Base-by-base conservation (phyloP, 2,888 invertebrate species). In the Drosophila recens region DNA sequence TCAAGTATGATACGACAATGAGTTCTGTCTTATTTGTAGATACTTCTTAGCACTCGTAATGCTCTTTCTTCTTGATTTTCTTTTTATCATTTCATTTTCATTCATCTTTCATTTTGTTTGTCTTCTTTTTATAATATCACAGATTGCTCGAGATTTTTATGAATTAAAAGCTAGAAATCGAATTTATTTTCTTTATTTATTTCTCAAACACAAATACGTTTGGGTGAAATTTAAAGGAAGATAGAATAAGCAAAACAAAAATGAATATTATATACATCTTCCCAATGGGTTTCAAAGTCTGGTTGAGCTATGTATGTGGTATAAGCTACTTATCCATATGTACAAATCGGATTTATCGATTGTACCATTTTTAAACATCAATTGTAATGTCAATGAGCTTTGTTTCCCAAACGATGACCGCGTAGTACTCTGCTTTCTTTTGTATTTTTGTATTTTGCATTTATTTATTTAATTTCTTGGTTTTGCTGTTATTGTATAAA, bases 141-240 rank as follows among this genome's bases (percentile, higher is more conserved):
- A 90, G 90, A 89, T 91, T 91, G 91, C 90, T 90, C 91, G 91
- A 90, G 90, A 90, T 89, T 84, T 74, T 68, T 69, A 75, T 81
- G 84, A 75, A 65, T 79, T 74, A 72, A 83, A 72, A 59, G 75
- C 78, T 38, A 80, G 63, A 67, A 78, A 80, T 70, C 54, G 63
- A 62, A 54, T 64, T 67, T 66, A 54, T 64, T 67, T 69, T 52
- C 67, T 57, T 51, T 53, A 67, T 58, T 53, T 75, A 67, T 79
- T 87, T 89, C 88, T 87, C 85, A 85, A 85, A 81, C 75, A 75
- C 62, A 81, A 79, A 74, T 65, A 75, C 64, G 49, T 69, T 61
- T 63, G 62, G 57, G 57, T 71, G 52, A 64, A 57, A 56, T 43
- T 56, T 5, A 13, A 53, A 27, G 11, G 30, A 64, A 71, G 63